phyloP scores from a whole-genome alignment of 2,113 vertebrate genomes.

The Thymallus thymallus region DNA sequence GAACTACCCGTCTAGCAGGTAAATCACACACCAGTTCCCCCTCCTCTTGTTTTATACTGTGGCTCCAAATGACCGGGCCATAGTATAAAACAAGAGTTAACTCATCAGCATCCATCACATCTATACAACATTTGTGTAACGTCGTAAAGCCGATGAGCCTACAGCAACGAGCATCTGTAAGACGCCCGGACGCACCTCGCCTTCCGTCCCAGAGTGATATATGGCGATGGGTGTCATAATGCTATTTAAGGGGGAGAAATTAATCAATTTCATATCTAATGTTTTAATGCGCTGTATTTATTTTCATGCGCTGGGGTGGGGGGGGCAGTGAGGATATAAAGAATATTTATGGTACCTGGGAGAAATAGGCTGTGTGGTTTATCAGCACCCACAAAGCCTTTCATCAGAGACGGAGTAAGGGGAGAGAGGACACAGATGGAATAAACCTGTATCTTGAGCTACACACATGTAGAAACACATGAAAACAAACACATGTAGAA shows the following conservation, averaged over 20 bases:
- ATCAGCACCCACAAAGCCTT: constrained; percentile 27
- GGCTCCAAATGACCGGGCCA: constrained; percentile 8
- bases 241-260: constrained; percentile 59
- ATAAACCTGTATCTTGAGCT: background rate
- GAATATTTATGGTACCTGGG: constrained; percentile 61
- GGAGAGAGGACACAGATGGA: background rate
- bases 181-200: constrained; percentile 12
- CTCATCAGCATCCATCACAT: constrained; percentile 64
- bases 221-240: constrained; percentile 49
- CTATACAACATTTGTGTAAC: constrained; percentile 35
- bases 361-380: constrained; percentile 37
- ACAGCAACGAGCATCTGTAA: constrained; percentile 36
- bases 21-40: too few species aligned
- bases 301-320: constrained; percentile 50
- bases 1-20: too few species aligned
- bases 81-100: constrained; percentile 41
- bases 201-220: constrained; percentile 49
- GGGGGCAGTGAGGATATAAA: constrained; percentile 51
- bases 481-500: background rate
- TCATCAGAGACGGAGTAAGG: background rate
- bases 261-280: constrained; percentile 64
- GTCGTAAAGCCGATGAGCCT: constrained; percentile 58
- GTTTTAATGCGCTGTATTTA: constrained; percentile 71
- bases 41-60: too few species aligned
- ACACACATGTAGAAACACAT: background rate